Evolutionary conservation across 2,888 invertebrate species (phyloP).

Genomic region (Stenodema calcarata): DNA sequence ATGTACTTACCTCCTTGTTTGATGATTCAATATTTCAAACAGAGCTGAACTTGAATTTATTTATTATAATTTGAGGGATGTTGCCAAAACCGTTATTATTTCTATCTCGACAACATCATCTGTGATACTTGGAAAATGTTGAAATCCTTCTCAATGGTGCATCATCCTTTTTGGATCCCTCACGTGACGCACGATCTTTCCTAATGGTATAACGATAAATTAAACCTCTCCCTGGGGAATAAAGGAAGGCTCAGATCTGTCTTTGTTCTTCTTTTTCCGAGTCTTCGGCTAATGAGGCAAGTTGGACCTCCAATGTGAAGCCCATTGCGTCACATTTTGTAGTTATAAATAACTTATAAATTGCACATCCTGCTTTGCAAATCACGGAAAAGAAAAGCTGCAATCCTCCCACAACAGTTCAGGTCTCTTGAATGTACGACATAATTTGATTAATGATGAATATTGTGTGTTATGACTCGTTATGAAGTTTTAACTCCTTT

Average conservation of each 20-base stretch:
- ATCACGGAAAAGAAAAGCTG: no score
- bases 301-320: not conserved
- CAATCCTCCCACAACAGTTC: no score
- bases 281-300: not conserved
- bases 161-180: not conserved
- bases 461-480: no score
- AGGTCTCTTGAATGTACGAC: no score
- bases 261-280: not conserved
- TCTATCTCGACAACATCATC: not conserved
- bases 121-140: not conserved
- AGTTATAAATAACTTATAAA: not conserved
- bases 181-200: not conserved
- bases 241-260: not conserved
- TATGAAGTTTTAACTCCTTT: no score
- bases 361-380: not conserved
- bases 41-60: no score
- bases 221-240: not conserved
- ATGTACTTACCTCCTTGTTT: no score
- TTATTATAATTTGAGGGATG: no score
- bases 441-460: no score
- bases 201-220: not conserved
- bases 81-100: not conserved
- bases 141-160: not conserved
- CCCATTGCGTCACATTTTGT: not conserved
- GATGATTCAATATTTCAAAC: no score